These are phyloP conservation scores for Subacronicta megacephala DNA, from an alignment of 2,888 invertebrate species.

Conservation along the genomic window DNA sequence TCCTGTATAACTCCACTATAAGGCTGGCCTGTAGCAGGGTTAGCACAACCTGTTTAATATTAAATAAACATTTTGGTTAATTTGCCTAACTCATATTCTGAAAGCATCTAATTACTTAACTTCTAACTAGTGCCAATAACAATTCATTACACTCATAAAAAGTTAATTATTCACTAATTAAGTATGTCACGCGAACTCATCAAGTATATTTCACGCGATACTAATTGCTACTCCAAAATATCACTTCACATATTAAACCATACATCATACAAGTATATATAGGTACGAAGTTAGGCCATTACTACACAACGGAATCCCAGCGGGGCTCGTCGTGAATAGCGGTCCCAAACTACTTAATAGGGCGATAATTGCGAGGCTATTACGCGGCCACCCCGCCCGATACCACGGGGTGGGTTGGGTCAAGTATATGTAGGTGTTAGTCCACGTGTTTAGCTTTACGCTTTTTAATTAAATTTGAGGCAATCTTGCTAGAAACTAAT, in stretches of 20 bases:
- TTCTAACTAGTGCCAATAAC: constrained; percentile 22
- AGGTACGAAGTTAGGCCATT: constrained; percentile 45
- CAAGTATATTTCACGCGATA: constrained; percentile 50
- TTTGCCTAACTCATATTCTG: background rate
- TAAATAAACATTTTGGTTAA: background rate
- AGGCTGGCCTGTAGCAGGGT: too few relatives aligned
- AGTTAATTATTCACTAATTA: constrained; percentile 39
- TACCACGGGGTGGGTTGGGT: constrained; percentile 23
- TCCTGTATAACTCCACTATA: too few relatives aligned
- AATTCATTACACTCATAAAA: constrained; percentile 14
- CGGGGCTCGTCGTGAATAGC: constrained; percentile 66
- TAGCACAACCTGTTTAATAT: background rate
- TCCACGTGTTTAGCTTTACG: constrained; percentile 28
- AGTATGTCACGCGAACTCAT: constrained; percentile 48
- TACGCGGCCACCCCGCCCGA: constrained; percentile 59
- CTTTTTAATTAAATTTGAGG: constrained; percentile 32
- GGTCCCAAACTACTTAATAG: constrained; percentile 85
- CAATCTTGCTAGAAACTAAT: background rate
- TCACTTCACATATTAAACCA: constrained; percentile 55
- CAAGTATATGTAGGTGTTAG: constrained; percentile 27
- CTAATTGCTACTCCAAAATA: constrained; percentile 54
- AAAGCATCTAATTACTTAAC: constrained; percentile 22
- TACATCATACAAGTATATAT: constrained; percentile 23
- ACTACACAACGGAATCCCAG: constrained; percentile 52
- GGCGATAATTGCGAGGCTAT: constrained; percentile 84